These are phyloP conservation scores for Euura lappo DNA, from an alignment of 1,140 invertebrate species.

Conservation along the genomic window DNA sequence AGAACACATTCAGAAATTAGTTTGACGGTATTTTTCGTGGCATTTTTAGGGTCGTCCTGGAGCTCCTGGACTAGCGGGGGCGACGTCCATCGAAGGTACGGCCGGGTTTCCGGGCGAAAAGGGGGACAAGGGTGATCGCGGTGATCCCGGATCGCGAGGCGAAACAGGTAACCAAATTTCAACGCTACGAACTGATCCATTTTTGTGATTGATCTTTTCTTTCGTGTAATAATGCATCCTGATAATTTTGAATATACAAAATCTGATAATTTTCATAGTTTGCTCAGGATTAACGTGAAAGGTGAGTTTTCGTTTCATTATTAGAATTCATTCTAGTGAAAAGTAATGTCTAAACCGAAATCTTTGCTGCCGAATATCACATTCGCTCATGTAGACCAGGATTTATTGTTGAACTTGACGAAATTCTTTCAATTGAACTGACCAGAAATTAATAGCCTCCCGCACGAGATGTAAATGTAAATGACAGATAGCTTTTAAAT, in stretches of 20 bases:
- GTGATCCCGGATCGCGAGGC: conserved; percentile 46
- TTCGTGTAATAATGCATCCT: too few species aligned
- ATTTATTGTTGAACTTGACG: not conserved
- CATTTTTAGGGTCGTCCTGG: conserved; percentile 50
- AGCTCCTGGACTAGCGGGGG: conserved; percentile 50
- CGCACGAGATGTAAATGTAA: not conserved
- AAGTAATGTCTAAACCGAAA: too few species aligned
- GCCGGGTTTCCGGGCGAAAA: conserved; percentile 55
- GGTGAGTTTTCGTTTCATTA: too few species aligned
- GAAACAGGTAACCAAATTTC: conserved; percentile 39
- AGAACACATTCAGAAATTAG: not conserved
- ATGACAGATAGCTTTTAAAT: conserved; percentile 3
- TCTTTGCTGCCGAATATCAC: too few species aligned
- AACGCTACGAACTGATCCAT: not conserved
- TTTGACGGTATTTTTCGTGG: not conserved
- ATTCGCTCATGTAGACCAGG: too few species aligned
- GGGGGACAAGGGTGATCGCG: conserved; percentile 55
- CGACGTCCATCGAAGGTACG: conserved; percentile 53
- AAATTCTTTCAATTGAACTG: not conserved
- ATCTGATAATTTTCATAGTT: too few species aligned
- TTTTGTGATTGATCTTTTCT: too few species aligned
- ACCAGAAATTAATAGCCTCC: not conserved
- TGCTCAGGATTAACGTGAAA: too few species aligned
- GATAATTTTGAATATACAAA: too few species aligned
- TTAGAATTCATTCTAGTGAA: too few species aligned